Conservation (phyloP, 2,888 invertebrate genomes). For the Trisateles emortualis region DNA sequence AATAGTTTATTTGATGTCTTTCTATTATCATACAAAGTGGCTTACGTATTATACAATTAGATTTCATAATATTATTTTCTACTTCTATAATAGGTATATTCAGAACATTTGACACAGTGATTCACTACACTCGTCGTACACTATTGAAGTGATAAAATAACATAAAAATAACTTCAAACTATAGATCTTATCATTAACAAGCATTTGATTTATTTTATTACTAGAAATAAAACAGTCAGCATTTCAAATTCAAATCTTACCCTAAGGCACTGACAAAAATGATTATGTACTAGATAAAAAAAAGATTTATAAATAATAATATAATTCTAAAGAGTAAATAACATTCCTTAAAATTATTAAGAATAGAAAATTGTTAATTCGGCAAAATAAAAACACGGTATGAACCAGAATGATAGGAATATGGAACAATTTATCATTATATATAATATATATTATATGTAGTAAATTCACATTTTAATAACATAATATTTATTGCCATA, state of each 20-base stretch:
- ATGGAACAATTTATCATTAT: conserved; percentile 29
- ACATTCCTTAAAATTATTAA: conserved; percentile 78
- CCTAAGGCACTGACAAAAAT: conserved; percentile 84
- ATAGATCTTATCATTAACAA: conserved; percentile 58
- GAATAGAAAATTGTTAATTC: conserved; percentile 70
- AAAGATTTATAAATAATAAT: conserved; percentile 72
- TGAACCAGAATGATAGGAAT: conserved; percentile 35
- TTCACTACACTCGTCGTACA: conserved; percentile 54
- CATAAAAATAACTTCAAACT: conserved; percentile 54
- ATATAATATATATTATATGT: too few relatives aligned
- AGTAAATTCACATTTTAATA: conserved; percentile 24
- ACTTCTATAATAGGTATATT: conserved; percentile 52
- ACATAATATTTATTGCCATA: conserved; percentile 18
- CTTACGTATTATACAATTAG: conserved; percentile 74
- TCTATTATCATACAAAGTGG: conserved; percentile 83
- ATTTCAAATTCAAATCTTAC: conserved; percentile 73
- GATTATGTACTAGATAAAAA: conserved; percentile 76
- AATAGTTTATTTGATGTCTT: conserved; percentile 82
- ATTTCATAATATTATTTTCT: conserved; percentile 45
- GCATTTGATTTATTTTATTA: conserved; percentile 62
- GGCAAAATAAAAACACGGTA: conserved; percentile 59
- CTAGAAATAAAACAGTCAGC: conserved; percentile 68
- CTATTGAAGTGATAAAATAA: conserved; percentile 50
- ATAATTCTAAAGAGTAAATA: conserved; percentile 78
- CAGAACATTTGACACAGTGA: conserved; percentile 78